Base-by-base conservation (phyloP, 2,888 invertebrate genomes). In the Chalcis sispes region DNA sequence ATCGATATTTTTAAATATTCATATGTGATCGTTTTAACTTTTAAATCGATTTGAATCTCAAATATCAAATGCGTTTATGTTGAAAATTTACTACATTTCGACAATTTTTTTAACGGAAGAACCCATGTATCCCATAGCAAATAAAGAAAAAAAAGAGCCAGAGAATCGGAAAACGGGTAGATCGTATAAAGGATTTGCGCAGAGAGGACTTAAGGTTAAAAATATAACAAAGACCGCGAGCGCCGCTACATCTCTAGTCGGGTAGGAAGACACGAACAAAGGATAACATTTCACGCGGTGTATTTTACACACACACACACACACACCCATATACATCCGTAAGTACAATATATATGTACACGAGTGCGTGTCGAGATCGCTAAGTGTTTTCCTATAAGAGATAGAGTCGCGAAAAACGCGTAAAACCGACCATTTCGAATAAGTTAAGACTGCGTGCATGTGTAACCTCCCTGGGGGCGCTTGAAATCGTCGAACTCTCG, bases 161-260 rank as follows among this genome's bases (percentile, higher is more conserved):
- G 40, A 67, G 62, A 67, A 58, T 32, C 29, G 48, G 48, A 46
- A 70, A 70, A 50, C 56, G 59, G 18, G 40, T 25, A 62, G 62
- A 62, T 32, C 32, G 40, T 40, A 50, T 52, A 40, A 61, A 70
- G 52, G 70, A 70, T 50, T 52, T 15, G 32, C 58, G 42, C 42
- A 42, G n/a, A 23, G 67, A 15, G 40, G 23, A 23, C 18, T 40
- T 52, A 18, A 40, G 40, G 59, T 61, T 61, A 70, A 70, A 70
- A 70, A 70, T 70, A 72, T 65, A 72, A 72, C 72, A 72, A 72
- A 56, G 72, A 54, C 54, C n/a, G 54, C n/a, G 32, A 56, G 36
- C 20, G 69, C 29, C 27, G 42, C 20, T 50, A 42, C 8, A 42
- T 15, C 4, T 42, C 48, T 20, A 50, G 23, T n/a, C 15, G 5